Conservation (phyloP, 2,113 vertebrate genomes). For the Peromyscus polionotus region DNA sequence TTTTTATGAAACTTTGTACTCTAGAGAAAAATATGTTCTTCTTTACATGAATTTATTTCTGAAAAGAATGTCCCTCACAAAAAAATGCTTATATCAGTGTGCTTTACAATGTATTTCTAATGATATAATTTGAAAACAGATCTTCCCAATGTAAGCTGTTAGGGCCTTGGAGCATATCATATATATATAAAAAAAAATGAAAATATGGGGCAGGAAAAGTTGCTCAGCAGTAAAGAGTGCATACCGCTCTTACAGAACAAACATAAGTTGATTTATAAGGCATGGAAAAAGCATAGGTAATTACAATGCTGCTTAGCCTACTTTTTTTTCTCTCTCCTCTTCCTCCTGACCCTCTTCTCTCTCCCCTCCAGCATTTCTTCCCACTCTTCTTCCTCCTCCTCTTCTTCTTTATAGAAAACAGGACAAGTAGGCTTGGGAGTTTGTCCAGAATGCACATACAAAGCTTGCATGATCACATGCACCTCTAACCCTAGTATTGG, state of each 20-base stretch:
- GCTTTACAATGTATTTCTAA: not conserved
- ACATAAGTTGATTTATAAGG: not conserved
- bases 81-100: not conserved
- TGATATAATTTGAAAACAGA: not conserved
- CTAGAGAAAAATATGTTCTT: not conserved
- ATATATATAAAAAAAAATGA: slow-evolving; percentile 7
- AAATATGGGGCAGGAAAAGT: not conserved
- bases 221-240: not conserved
- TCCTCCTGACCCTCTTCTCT: not conserved
- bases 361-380: not conserved
- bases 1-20: not conserved
- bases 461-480: no score
- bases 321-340: no score
- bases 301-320: not conserved
- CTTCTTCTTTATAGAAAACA: not conserved
- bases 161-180: not conserved
- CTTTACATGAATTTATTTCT: not conserved
- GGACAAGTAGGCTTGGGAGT: not conserved
- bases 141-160: slow-evolving; percentile 10
- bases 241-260: not conserved
- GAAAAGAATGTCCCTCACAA: not conserved
- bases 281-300: not conserved
- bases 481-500: not conserved
- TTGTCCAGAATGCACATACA: no score
- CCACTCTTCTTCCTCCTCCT: not conserved